Evolutionary conservation across 2,113 vertebrate species (phyloP).

Genomic region (Myocastor coypus): DNA sequence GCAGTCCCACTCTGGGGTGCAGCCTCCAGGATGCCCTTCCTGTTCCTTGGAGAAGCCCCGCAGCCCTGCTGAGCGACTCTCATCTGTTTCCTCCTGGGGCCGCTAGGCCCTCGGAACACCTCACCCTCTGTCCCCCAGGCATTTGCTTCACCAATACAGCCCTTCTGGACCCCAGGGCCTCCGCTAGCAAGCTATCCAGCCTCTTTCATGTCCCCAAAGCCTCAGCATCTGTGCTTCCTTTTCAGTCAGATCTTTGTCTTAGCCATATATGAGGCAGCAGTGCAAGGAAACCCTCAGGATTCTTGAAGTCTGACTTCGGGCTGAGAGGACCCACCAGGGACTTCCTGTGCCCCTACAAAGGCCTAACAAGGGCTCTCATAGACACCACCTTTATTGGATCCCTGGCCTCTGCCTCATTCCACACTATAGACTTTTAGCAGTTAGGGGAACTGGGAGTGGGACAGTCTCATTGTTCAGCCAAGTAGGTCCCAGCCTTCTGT

Average conservation of each 20-base stretch:
- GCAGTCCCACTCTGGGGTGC: background rate
- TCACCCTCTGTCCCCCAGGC: background rate
- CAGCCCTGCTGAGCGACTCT: background rate
- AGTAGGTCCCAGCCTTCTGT: background rate
- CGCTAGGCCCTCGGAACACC: background rate
- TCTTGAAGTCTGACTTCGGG: background rate
- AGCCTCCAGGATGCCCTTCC: background rate
- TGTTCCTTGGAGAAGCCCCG: background rate
- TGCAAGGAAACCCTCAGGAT: background rate
- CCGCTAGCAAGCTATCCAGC: background rate
- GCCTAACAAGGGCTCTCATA: background rate
- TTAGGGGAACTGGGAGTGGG: background rate
- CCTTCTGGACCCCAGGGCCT: background rate
- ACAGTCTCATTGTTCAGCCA: background rate
- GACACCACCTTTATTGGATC: too few species aligned
- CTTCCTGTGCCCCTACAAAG: background rate
- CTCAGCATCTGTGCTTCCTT: background rate
- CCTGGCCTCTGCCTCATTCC: background rate
- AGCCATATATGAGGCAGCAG: rapidly evolving
- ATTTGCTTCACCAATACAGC: background rate
- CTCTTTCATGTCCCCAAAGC: background rate
- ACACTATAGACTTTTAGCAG: background rate
- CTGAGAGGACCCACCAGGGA: rapidly evolving
- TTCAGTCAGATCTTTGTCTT: background rate
- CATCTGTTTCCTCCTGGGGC: background rate